phyloP scores from a whole-genome alignment of 1,140 invertebrate genomes.

The Drosophila rhopaloa region DNA sequence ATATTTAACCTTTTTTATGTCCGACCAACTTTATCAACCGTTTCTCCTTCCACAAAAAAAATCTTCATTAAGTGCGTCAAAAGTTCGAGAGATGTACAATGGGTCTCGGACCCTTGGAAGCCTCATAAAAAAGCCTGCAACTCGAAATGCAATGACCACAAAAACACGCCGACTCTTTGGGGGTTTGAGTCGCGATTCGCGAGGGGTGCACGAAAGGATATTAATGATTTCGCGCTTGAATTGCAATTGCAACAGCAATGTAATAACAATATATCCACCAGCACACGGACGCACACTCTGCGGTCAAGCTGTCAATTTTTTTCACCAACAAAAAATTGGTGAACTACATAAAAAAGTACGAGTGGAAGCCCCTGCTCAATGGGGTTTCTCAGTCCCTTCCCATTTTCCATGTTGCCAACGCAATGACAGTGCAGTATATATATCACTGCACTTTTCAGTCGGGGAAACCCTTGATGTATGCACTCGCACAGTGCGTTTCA shows the following conservation, averaged over 20 bases:
- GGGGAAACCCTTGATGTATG: conserved; percentile 66
- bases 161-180: conserved; percentile 38
- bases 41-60: background rate
- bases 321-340: conserved; percentile 55
- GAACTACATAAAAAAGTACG: conserved; percentile 69
- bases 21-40: background rate
- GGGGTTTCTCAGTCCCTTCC: conserved; percentile 28
- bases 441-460: conserved; percentile 70
- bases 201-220: conserved; percentile 64
- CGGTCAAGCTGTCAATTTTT: conserved; percentile 81
- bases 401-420: conserved; percentile 62
- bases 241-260: conserved; percentile 74
- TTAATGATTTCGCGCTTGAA: conserved; percentile 84
- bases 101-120: conserved; percentile 45
- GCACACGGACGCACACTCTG: conserved; percentile 46
- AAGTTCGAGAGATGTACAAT: conserved; percentile 50
- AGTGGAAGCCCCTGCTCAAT: conserved; percentile 33
- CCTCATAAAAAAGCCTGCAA: conserved; percentile 62
- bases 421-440: conserved; percentile 83
- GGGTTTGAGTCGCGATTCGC: conserved; percentile 19
- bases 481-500: conserved; percentile 19
- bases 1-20: conserved; percentile 7
- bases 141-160: conserved; percentile 43
- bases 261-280: conserved; percentile 75
- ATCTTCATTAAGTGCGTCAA: conserved; percentile 62